Evolutionary conservation across 2,888 invertebrate species (phyloP).

Genomic region (Ectemnius lituratus): DNA sequence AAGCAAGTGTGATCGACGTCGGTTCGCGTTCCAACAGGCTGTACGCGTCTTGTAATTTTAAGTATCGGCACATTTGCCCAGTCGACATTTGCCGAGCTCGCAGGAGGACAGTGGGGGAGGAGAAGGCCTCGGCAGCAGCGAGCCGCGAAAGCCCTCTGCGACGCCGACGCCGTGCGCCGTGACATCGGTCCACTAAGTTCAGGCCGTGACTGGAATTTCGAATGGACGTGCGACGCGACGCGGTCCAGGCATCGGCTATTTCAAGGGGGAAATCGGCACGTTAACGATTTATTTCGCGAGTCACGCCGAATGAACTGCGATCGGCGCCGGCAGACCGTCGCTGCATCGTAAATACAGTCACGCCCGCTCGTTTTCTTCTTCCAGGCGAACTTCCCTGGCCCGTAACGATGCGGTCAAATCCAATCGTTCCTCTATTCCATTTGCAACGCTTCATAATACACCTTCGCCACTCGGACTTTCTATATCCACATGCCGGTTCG

Average conservation of each 20-base stretch:
- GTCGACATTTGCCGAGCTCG: conserved; percentile 18
- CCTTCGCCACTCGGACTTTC: neutral
- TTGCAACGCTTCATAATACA: conserved; percentile 23
- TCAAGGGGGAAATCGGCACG: conserved; percentile 57
- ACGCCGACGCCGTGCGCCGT: conserved; percentile 23
- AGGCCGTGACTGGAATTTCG: conserved; percentile 55
- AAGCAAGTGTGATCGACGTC: conserved; percentile 34
- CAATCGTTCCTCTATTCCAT: conserved; percentile 47
- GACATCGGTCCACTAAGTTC: conserved; percentile 51
- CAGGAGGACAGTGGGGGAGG: conserved; percentile 23
- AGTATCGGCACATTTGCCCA: conserved; percentile 44
- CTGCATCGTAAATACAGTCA: conserved; percentile 62
- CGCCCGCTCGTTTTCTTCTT: conserved; percentile 61
- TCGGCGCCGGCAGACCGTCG: conserved; percentile 15
- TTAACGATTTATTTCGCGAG: conserved; percentile 65
- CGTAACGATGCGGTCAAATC: conserved; percentile 47
- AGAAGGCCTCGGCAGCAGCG: neutral
- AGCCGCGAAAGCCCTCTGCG: conserved; percentile 53
- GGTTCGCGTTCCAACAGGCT: conserved; percentile 39
- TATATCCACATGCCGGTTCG: too few relatives aligned
- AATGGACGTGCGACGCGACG: conserved; percentile 33
- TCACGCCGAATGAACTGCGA: conserved; percentile 42
- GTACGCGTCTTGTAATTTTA: conserved; percentile 61
- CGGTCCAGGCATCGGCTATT: conserved; percentile 22
- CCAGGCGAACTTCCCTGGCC: conserved; percentile 41